Percentiles rank a stretch among this genome's conserved stretches.
phyloP scores from a whole-genome alignment of 2,888 invertebrate genomes.

The Stratiomys singularior region DNA sequence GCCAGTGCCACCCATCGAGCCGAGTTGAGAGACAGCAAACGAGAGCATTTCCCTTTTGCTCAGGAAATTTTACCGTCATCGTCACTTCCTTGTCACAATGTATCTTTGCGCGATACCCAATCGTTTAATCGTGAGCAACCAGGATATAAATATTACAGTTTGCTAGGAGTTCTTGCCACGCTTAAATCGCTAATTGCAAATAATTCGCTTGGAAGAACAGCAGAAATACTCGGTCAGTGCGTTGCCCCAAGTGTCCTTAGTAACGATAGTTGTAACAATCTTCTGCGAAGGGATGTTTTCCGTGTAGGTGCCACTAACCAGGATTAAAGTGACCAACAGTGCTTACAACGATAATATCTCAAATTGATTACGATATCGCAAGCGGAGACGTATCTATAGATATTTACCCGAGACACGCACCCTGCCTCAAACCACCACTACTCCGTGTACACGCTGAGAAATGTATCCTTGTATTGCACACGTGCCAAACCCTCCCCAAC shows the following conservation, averaged over 20 bases:
- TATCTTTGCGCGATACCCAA: background rate
- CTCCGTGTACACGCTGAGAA: background rate
- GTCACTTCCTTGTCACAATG: constrained; percentile 25
- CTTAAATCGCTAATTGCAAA: background rate
- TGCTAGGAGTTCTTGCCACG: background rate
- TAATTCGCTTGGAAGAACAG: background rate
- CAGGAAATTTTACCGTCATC: constrained; percentile 19
- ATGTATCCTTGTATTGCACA: background rate
- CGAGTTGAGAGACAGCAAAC: background rate
- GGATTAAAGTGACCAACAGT: too few relatives aligned
- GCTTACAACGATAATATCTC: too few relatives aligned
- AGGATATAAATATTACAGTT: too few relatives aligned
- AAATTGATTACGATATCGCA: background rate
- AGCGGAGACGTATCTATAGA: background rate
- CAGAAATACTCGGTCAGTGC: background rate
- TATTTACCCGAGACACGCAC: constrained; percentile 34
- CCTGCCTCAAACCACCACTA: background rate
- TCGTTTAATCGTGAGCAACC: constrained; percentile 9
- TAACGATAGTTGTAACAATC: background rate
- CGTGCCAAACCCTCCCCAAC: background rate
- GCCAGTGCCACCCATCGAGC: background rate
- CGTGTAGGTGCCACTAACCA: too few relatives aligned
- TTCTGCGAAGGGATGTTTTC: too few relatives aligned
- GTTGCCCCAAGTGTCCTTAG: constrained; percentile 20
- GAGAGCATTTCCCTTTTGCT: constrained; percentile 22